These are phyloP conservation scores for Micromys minutus DNA, from an alignment of 2,113 vertebrate species.

Conservation along the genomic window DNA sequence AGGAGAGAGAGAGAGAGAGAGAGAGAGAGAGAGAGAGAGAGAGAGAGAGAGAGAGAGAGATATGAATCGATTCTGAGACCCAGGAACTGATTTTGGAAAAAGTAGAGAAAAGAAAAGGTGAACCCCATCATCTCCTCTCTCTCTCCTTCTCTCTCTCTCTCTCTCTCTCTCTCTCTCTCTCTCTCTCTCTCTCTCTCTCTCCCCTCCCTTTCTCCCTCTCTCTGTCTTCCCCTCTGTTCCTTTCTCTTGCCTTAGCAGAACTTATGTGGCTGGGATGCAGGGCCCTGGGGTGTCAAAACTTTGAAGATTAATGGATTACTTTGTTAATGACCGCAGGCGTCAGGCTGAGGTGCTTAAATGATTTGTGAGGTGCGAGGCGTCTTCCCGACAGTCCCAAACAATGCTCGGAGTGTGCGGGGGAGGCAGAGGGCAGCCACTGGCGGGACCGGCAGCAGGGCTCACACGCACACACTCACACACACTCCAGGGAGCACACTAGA, in stretches of 20 bases:
- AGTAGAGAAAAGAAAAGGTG: slow-evolving; percentile 49
- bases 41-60: not conserved
- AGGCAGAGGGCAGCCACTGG: slow-evolving; percentile 85
- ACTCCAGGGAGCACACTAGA: slow-evolving; percentile 59
- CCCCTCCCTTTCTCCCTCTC: not conserved
- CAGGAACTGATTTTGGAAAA: slow-evolving; percentile 78
- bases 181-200: slow-evolving; percentile 57
- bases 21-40: not conserved
- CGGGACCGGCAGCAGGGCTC: slow-evolving; percentile 77
- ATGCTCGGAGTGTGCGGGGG: slow-evolving; percentile 91
- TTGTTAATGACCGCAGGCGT: slow-evolving; percentile 93
- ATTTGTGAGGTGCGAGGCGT: slow-evolving; percentile 93
- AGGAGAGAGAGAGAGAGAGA: not conserved
- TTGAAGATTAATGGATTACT: slow-evolving; percentile 94
- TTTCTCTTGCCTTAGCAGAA: slow-evolving; percentile 82
- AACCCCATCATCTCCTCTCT: not conserved
- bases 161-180: not conserved
- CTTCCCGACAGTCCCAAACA: slow-evolving; percentile 95
- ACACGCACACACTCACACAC: slow-evolving; percentile 47
- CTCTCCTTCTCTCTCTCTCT: not conserved
- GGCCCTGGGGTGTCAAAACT: slow-evolving; percentile 90
- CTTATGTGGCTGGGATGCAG: slow-evolving; percentile 84
- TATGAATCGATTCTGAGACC: slow-evolving; percentile 31
- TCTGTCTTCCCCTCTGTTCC: slow-evolving; percentile 45
- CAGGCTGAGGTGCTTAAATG: slow-evolving; percentile 91